These are phyloP conservation scores for Athene noctua DNA, from an alignment of 2,113 vertebrate species.

Conservation along the genomic window DNA sequence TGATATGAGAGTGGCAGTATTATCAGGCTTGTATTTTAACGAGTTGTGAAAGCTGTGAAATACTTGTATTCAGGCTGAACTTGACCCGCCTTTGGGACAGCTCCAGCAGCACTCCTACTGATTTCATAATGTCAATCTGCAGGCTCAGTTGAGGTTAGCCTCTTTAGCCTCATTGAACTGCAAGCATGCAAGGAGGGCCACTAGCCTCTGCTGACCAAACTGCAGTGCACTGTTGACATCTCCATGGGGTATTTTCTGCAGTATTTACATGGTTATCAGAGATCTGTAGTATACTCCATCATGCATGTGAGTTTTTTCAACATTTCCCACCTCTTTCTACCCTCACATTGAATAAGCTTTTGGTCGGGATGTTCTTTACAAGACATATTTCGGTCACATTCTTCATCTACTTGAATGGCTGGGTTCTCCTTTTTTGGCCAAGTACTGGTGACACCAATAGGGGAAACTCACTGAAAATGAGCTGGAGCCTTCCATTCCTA, in stretches of 20 bases:
- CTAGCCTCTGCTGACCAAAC: neutral
- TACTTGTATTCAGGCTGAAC: slow-evolving; percentile 51
- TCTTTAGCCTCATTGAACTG: neutral
- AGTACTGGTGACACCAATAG: neutral
- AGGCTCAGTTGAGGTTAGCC: neutral
- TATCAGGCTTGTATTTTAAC: slow-evolving; percentile 72
- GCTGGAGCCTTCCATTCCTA: neutral
- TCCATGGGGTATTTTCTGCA: neutral
- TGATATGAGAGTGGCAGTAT: slow-evolving; percentile 54
- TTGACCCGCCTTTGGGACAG: slow-evolving; percentile 54
- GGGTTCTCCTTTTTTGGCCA: neutral
- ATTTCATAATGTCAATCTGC: neutral
- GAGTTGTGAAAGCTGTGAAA: slow-evolving; percentile 52
- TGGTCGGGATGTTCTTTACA: neutral
- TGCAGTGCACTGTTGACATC: neutral
- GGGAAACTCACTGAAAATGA: neutral
- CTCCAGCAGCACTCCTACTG: neutral
- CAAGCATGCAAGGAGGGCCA: neutral
- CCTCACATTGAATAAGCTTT: neutral
- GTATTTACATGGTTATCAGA: neutral
- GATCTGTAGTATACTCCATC: neutral
- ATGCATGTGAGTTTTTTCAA: neutral
- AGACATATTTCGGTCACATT: neutral
- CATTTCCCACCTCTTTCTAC: neutral
- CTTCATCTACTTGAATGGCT: neutral